Evolutionary conservation across 2,888 invertebrate species (phyloP).

Genomic region (Creontiades dilutus): DNA sequence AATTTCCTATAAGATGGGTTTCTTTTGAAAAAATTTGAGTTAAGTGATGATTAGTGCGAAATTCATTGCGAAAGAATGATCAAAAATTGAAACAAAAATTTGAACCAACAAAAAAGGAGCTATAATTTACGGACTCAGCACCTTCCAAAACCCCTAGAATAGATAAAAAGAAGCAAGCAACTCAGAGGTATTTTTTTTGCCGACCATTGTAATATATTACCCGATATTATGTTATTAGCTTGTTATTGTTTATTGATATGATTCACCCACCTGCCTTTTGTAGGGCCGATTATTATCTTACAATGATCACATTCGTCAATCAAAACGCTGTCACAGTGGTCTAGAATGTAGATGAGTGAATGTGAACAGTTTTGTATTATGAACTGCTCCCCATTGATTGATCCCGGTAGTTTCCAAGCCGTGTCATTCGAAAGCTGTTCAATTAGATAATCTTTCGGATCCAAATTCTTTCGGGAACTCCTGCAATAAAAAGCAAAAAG

Average conservation of each 20-base stretch:
- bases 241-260: background rate
- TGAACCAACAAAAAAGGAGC: too few species aligned
- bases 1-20: too few species aligned
- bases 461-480: slow-evolving; percentile 44
- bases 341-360: slow-evolving; percentile 43
- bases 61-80: too few species aligned
- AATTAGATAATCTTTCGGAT: slow-evolving; percentile 53
- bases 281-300: slow-evolving; percentile 53
- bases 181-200: too few species aligned
- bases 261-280: slow-evolving; percentile 53
- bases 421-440: slow-evolving; percentile 25
- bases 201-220: background rate
- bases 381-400: slow-evolving; percentile 55
- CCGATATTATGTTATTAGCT: background rate
- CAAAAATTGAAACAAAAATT: too few species aligned
- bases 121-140: too few species aligned
- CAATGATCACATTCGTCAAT: slow-evolving; percentile 59
- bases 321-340: slow-evolving; percentile 43
- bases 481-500: background rate
- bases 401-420: slow-evolving; percentile 38
- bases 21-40: too few species aligned
- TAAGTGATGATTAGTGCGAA: too few species aligned
- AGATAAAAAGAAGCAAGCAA: too few species aligned
- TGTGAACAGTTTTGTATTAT: slow-evolving; percentile 54
- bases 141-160: too few species aligned